Evolutionary conservation across 2,888 invertebrate genomes (phyloP).

Genomic region (Minunthozetes semirufus): DNA sequence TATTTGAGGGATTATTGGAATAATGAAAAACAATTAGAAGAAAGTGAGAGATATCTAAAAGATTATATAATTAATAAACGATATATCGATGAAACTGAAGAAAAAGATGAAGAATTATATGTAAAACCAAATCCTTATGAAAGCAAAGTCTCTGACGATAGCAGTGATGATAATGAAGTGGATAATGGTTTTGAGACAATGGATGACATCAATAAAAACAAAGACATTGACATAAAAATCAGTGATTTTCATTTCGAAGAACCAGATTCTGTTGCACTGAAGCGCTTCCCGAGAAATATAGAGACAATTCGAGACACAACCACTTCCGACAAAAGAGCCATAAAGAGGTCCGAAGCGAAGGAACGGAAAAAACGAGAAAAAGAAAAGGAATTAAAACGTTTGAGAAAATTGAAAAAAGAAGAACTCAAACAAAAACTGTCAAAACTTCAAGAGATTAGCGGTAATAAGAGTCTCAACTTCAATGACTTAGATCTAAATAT

Average conservation of each 20-base stretch:
- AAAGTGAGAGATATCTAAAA: slow-evolving; percentile 77
- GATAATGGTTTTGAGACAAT: slow-evolving; percentile 77
- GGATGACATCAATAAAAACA: slow-evolving; percentile 42
- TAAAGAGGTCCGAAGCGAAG: slow-evolving; percentile 67
- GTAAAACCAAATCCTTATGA: slow-evolving; percentile 50
- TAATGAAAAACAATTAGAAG: slow-evolving; percentile 64
- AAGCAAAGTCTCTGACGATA: slow-evolving; percentile 43
- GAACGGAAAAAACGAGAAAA: slow-evolving; percentile 63
- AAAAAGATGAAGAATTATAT: slow-evolving; percentile 41
- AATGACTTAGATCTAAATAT: slow-evolving; percentile 70
- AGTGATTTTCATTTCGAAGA: slow-evolving; percentile 35
- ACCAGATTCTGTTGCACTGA: slow-evolving; percentile 35
- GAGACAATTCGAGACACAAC: slow-evolving; percentile 47
- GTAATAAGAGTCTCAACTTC: slow-evolving; percentile 65
- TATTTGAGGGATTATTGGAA: slow-evolving; percentile 73
- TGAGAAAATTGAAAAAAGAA: slow-evolving; percentile 76
- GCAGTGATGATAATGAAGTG: slow-evolving; percentile 52
- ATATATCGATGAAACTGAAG: slow-evolving; percentile 49
- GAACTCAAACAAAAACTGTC: slow-evolving; percentile 84
- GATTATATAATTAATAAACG: slow-evolving; percentile 86
- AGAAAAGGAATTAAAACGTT: slow-evolving; percentile 74
- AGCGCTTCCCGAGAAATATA: slow-evolving; percentile 77
- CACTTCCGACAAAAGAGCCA: slow-evolving; percentile 64
- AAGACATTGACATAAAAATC: slow-evolving; percentile 32
- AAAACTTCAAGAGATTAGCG: slow-evolving; percentile 77